phyloP scores from a whole-genome alignment of 2,888 invertebrate genomes.

The Chesias legatella region DNA sequence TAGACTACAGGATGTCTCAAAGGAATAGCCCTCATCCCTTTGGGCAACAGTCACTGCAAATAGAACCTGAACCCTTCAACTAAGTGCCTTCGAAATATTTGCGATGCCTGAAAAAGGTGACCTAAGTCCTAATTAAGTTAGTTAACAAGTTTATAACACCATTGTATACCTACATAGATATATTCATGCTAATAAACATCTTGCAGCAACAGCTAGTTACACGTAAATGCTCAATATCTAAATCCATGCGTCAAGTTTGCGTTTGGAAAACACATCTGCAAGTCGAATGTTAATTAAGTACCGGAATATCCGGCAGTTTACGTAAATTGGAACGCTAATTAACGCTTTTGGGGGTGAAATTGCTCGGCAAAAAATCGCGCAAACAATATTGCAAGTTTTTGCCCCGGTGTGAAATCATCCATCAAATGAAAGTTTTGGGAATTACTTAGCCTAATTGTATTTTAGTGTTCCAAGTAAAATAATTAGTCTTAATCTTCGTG shows the following conservation, averaged over 20 bases:
- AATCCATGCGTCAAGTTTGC: background rate
- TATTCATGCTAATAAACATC: no score
- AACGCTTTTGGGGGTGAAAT: conserved; percentile 9
- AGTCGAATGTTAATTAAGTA: conserved; percentile 22
- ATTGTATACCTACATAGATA: no score
- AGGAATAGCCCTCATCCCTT: no score
- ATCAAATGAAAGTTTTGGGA: background rate
- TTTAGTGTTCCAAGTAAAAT: background rate
- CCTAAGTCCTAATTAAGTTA: no score
- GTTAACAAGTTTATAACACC: no score
- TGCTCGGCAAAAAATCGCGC: conserved; percentile 6
- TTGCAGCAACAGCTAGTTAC: background rate
- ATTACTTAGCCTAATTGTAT: background rate
- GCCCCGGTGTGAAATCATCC: conserved; percentile 3
- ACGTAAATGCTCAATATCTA: background rate
- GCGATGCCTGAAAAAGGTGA: no score
- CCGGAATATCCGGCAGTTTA: conserved; percentile 19
- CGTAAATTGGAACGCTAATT: conserved; percentile 21
- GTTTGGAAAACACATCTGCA: conserved; percentile 14
- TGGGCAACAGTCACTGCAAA: no score
- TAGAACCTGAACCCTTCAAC: no score
- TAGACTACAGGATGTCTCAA: no score
- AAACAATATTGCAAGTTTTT: conserved; percentile 2
- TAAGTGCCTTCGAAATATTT: no score
- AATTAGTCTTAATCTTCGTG: no score